Percentiles rank a stretch among this genome's conserved stretches.
Conservation (phyloP, 2,113 vertebrate species). For the Labeo rohita region DNA sequence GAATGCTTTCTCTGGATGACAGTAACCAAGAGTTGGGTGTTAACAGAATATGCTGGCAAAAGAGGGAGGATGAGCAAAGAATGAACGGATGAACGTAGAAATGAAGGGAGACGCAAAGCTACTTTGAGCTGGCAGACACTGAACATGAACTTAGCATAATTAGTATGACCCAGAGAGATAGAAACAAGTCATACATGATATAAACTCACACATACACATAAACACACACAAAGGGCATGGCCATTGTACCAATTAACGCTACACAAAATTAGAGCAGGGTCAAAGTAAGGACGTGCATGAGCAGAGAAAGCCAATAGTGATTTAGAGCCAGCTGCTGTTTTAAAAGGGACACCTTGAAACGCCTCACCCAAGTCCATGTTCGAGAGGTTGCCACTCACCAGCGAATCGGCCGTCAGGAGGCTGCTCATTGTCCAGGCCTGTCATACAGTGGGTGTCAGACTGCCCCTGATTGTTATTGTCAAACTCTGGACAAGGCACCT, state of each 20-base stretch:
- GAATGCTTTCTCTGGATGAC: conserved; percentile 18
- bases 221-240: conserved; percentile 52
- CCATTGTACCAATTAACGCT: conserved; percentile 52
- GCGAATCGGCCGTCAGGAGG: conserved; percentile 95
- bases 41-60: conserved; percentile 5
- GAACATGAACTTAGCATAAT: conserved; percentile 82
- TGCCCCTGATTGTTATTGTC: conserved; percentile 99
- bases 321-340: conserved; percentile 48
- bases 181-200: conserved; percentile 56
- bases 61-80: conserved; percentile 25
- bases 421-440: conserved; percentile 98
- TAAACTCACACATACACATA: conserved; percentile 38
- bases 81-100: conserved; percentile 49
- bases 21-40: conserved; percentile 47
- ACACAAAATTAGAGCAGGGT: conserved; percentile 55
- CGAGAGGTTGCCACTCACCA: conserved; percentile 96
- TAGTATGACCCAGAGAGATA: conserved; percentile 55
- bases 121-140: conserved; percentile 82
- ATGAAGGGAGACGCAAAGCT: conserved; percentile 70
- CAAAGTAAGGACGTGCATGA: conserved; percentile 61
- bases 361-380: conserved; percentile 78
- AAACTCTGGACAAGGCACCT: conserved; percentile 87
- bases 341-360: conserved; percentile 22
- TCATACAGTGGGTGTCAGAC: conserved; percentile 89
- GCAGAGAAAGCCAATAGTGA: conserved; percentile 57